Percentiles rank a stretch among this genome's conserved stretches.
Conservation (phyloP, 2,888 invertebrate genomes). For the Liopterus haemorrhoidalis region DNA sequence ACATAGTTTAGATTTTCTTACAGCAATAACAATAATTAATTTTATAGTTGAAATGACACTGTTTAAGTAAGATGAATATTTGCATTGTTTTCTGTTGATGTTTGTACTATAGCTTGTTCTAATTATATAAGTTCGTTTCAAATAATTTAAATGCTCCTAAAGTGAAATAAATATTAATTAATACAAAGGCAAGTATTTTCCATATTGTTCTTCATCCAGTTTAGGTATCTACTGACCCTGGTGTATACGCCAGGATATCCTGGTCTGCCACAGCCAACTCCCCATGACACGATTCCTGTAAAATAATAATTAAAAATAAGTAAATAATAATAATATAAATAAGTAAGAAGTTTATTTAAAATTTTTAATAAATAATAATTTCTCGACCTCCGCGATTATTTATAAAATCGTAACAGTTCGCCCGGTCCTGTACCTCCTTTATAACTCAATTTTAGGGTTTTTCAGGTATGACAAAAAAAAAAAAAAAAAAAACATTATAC, state of each 20-base stretch:
- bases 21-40: no score
- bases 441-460: no score
- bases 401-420: not conserved
- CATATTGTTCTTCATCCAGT: constrained; percentile 71
- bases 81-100: no score
- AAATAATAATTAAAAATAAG: constrained; percentile 25
- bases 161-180: constrained; percentile 33
- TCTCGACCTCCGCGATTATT: constrained; percentile 2
- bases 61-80: no score
- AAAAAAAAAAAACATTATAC: no score
- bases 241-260: constrained; percentile 73
- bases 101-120: no score
- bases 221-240: constrained; percentile 61
- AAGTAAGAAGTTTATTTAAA: not conserved
- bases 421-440: no score
- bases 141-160: no score
- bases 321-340: constrained; percentile 4
- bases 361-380: not conserved
- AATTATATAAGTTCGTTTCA: no score
- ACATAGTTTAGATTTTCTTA: no score
- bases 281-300: constrained; percentile 79
- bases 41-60: no score
- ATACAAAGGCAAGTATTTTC: constrained; percentile 66
- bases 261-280: constrained; percentile 69
- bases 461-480: no score